Conservation (phyloP, 2,113 vertebrate genomes). For the Thalassoma bifasciatum region DNA sequence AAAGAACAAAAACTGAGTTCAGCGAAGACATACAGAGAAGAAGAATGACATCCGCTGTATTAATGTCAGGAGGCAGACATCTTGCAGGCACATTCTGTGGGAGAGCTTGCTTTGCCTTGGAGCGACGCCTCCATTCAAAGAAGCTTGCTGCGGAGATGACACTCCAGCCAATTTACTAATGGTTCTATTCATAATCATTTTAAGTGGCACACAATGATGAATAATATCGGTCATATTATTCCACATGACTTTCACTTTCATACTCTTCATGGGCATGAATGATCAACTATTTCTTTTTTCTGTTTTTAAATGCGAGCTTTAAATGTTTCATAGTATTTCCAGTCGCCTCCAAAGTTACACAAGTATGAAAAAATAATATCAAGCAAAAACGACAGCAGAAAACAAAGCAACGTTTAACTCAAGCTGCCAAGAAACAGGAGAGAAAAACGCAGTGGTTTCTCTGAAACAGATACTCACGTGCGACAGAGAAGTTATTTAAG, state of each 20-base stretch:
- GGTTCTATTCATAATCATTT: slow-evolving; percentile 21
- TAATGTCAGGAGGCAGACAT: slow-evolving; percentile 39
- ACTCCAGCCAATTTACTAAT: slow-evolving; percentile 22
- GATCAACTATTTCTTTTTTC: background rate
- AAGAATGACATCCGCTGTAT: slow-evolving; percentile 31
- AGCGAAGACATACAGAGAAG: slow-evolving; percentile 10
- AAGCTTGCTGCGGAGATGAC: slow-evolving; percentile 15
- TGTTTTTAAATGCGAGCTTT: background rate
- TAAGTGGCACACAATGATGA: background rate
- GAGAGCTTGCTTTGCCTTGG: slow-evolving; percentile 8
- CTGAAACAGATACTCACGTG: slow-evolving; percentile 87
- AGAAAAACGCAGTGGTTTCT: slow-evolving; percentile 53
- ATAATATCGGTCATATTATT: background rate
- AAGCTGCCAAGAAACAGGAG: slow-evolving; percentile 48
- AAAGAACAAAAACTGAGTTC: slow-evolving; percentile 11
- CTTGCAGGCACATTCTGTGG: slow-evolving; percentile 9
- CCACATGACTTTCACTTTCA: background rate
- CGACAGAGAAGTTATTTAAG: slow-evolving; percentile 98
- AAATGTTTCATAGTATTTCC: background rate
- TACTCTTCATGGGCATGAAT: background rate
- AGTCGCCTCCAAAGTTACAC: background rate
- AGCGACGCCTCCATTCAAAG: slow-evolving; percentile 18
- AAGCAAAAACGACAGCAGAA: slow-evolving; percentile 28
- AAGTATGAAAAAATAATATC: slow-evolving; percentile 16
- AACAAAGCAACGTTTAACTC: slow-evolving; percentile 36